These are phyloP conservation scores for Eclectus roratus DNA, from an alignment of 2,113 vertebrate genomes.

Conservation along the genomic window DNA sequence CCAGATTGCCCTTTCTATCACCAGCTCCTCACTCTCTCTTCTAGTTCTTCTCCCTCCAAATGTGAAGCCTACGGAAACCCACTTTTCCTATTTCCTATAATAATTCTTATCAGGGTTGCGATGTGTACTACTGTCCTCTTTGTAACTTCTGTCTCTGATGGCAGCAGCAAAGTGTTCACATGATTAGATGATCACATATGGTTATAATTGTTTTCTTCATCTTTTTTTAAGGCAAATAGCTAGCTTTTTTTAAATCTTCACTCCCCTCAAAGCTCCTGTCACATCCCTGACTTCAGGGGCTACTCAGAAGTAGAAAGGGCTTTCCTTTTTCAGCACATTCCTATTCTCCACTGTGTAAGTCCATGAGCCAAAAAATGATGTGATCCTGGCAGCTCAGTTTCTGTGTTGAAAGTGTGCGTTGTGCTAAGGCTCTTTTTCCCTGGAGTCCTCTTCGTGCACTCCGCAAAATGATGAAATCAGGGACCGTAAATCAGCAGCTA, in stretches of 20 bases:
- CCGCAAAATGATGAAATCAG: background rate
- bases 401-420: constrained; percentile 22
- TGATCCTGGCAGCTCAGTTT: constrained; percentile 27
- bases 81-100: background rate
- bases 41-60: background rate
- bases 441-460: background rate
- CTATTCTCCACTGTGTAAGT: background rate
- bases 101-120: background rate
- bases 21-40: background rate
- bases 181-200: background rate
- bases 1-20: background rate
- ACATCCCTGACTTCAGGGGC: background rate
- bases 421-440: background rate
- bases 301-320: background rate
- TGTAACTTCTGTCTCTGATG: background rate
- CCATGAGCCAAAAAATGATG: constrained; percentile 29
- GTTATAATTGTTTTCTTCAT: background rate
- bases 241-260: background rate
- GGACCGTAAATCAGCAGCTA: constrained; percentile 32
- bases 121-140: background rate
- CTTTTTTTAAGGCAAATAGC: background rate
- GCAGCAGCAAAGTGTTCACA: background rate
- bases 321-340: constrained; percentile 53
- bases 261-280: background rate
- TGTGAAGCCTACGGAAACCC: background rate